Evolutionary conservation across 2,888 invertebrate genomes (phyloP), one percentile per base, ranked within the genome.

Genomic region (Scrobipalpa atriplicella): DNA sequence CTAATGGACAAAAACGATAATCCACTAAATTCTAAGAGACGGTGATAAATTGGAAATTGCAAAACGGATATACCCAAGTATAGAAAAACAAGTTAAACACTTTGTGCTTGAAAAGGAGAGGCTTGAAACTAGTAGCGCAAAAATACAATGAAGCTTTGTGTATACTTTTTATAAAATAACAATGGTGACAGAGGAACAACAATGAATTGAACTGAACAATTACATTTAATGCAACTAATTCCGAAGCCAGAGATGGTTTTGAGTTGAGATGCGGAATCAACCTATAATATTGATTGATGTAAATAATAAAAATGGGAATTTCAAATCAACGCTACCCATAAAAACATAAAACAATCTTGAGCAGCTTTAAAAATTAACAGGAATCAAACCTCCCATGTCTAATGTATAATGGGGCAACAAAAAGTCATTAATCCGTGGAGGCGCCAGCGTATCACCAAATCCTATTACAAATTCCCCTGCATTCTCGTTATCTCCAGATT

Each of bases 1-100:
- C 85, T 91, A 92, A 92, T 92, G 92, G 92, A 91, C 91, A 90
- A 90, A 91, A 92, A 92, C 85, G 75, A 78, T 75, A 90, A 91
- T 92, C 90, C 91, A 89, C 78, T 75, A 71, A 78, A 79, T 84
- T 83, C 84, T 85, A 76, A 80, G 80, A 84, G 80, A 72, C 75
- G 73, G 77, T 75, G 81, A 84, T 83, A 82, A 83, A 72, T 65
- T 66, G 54, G 67, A 70, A 72, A 81, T 73, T 84, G 86, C 86
- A 77, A 83, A 81, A 83, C 75, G 75, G 75, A 75, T 73, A 78
- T 73, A 74, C 73, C 74, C 66, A 69, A 69, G 74, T 75, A 41
- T 62, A 38, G 70, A 71, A 71, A 56, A 74, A 77, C 70, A 72
- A n/a, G n/a, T 52, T 64, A 39, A 58, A 16, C 29, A n/a, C 38